These are phyloP conservation scores for Leistus spinibarbis DNA, from an alignment of 2,888 invertebrate genomes.

Conservation along the genomic window DNA sequence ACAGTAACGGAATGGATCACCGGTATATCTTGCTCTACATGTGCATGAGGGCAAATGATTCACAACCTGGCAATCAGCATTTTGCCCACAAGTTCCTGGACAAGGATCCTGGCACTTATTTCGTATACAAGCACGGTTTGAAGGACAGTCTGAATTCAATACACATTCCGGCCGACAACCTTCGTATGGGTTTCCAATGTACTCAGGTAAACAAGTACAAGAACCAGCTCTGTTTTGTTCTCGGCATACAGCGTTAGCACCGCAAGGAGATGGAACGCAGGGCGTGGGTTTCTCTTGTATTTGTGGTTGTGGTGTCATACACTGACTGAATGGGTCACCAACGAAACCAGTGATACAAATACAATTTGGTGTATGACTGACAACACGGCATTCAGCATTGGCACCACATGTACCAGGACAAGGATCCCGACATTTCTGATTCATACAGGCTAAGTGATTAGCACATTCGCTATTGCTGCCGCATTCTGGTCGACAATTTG, in stretches of 20 bases:
- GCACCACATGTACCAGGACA: slow-evolving; percentile 74
- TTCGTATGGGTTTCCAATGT: slow-evolving; percentile 74
- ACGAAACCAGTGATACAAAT: slow-evolving; percentile 67
- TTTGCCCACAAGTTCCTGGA: slow-evolving; percentile 72
- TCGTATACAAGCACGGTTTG: slow-evolving; percentile 70
- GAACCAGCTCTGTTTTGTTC: slow-evolving; percentile 53
- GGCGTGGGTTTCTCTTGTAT: slow-evolving; percentile 51
- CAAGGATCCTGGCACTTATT: slow-evolving; percentile 76
- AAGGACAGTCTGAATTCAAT: slow-evolving; percentile 69
- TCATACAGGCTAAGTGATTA: slow-evolving; percentile 71
- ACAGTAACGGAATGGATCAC: slow-evolving; percentile 76
- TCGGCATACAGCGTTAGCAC: slow-evolving; percentile 68
- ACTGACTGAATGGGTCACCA: slow-evolving; percentile 74
- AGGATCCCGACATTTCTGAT: slow-evolving; percentile 75
- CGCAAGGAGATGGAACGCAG: slow-evolving; percentile 67
- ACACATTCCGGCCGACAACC: slow-evolving; percentile 75
- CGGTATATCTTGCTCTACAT: slow-evolving; percentile 69
- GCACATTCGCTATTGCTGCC: slow-evolving; percentile 73
- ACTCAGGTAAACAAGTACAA: slow-evolving; percentile 56
- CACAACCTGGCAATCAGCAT: slow-evolving; percentile 71
- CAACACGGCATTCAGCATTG: slow-evolving; percentile 74
- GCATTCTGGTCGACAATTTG: slow-evolving; percentile 77
- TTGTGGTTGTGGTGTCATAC: slow-evolving; percentile 56
- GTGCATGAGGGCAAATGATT: slow-evolving; percentile 71
- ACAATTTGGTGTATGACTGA: slow-evolving; percentile 79